Evolutionary conservation across 1,140 invertebrate genomes (phyloP).

Genomic region (Drosophila tani): DNA sequence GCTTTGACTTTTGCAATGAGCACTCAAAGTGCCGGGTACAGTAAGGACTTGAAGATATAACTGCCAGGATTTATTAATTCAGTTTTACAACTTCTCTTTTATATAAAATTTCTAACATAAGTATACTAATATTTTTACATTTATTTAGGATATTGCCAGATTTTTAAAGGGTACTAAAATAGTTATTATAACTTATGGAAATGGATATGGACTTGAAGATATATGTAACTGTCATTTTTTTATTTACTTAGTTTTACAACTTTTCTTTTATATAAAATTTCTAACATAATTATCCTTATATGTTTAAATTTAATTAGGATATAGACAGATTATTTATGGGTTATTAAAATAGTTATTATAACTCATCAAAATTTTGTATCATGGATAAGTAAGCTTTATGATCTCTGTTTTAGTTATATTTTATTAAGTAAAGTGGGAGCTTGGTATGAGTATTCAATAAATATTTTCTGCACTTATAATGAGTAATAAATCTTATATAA

Average conservation of each 20-base stretch:
- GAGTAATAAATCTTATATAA: neutral
- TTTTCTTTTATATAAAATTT: neutral
- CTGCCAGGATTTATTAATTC: neutral
- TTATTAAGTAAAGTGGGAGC: no score
- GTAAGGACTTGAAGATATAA: neutral
- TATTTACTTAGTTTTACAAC: neutral
- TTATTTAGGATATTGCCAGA: no score
- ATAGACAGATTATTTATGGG: neutral
- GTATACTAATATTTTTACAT: neutral
- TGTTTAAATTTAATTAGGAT: slow-evolving; percentile 2
- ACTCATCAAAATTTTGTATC: no score
- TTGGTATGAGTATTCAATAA: neutral
- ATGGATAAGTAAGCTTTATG: neutral
- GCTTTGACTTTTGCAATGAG: slow-evolving; percentile 69
- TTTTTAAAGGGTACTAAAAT: neutral
- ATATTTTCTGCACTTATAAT: neutral
- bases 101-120: neutral
- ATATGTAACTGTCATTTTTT: no score
- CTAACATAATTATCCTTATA: no score
- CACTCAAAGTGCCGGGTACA: slow-evolving; percentile 23
- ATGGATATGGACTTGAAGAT: no score
- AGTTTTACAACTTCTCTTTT: neutral
- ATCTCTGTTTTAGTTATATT: neutral
- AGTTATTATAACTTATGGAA: no score
- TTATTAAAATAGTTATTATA: neutral